These are phyloP conservation scores for Branchellion lobata DNA, from an alignment of 2,888 invertebrate species.

Conservation along the genomic window DNA sequence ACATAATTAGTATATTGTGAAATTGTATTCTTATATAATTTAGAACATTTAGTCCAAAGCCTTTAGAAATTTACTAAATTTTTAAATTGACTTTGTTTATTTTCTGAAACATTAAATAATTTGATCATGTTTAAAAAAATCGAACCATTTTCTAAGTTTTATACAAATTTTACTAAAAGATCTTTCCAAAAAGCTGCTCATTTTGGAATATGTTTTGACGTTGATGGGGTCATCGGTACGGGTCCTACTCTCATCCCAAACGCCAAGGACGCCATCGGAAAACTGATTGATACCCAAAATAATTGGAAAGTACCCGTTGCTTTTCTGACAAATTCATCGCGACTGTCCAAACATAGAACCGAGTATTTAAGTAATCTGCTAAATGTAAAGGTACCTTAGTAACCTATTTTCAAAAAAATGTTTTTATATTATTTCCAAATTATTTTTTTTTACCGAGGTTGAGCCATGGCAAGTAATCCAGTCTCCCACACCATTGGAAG, in stretches of 20 bases:
- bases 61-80: too few species aligned
- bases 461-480: constrained; percentile 60
- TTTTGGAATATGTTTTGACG: constrained; percentile 62
- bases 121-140: too few species aligned
- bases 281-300: constrained; percentile 57
- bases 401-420: neutral
- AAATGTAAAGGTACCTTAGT: constrained; percentile 12
- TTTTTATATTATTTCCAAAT: neutral
- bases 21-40: too few species aligned
- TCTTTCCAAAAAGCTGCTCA: constrained; percentile 24
- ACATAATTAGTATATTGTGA: too few species aligned
- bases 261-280: constrained; percentile 56
- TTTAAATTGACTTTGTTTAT: too few species aligned
- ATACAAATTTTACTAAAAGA: neutral
- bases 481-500: constrained; percentile 59
- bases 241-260: constrained; percentile 58
- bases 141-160: too few species aligned
- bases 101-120: too few species aligned
- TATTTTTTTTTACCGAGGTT: constrained; percentile 54
- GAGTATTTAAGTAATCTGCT: constrained; percentile 28
- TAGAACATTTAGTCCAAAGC: too few species aligned
- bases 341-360: constrained; percentile 11
- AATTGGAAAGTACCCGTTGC: constrained; percentile 59
- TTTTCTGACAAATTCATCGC: constrained; percentile 60
- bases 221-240: constrained; percentile 61